Evolutionary conservation across 2,797 vertebrate species (phyloP).

Genomic region (Picus viridis): DNA sequence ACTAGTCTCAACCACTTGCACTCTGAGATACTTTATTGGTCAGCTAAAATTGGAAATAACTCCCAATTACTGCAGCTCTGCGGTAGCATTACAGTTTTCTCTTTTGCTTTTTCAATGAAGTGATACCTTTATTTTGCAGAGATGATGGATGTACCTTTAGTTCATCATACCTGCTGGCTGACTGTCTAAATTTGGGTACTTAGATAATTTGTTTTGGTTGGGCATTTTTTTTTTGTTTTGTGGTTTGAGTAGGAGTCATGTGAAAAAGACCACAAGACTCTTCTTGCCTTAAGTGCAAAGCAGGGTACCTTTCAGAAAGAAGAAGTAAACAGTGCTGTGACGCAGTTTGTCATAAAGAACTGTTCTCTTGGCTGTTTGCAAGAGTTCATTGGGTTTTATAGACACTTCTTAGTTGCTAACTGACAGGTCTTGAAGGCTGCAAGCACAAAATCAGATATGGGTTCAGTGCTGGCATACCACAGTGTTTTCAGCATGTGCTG

Average conservation of each 20-base stretch:
- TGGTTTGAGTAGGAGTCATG: slow-evolving; percentile 57
- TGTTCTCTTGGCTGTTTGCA: neutral
- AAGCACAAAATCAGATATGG: slow-evolving; percentile 42
- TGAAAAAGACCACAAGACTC: slow-evolving; percentile 55
- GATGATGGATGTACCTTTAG: neutral
- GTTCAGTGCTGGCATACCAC: neutral
- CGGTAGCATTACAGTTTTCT: neutral
- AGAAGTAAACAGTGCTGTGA: slow-evolving; percentile 67
- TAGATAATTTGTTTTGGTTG: slow-evolving; percentile 57
- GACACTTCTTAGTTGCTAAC: neutral
- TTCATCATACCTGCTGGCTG: neutral
- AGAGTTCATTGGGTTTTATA: neutral
- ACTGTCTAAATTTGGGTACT: slow-evolving; percentile 18
- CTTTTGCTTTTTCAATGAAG: neutral
- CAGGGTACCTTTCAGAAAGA: slow-evolving; percentile 41
- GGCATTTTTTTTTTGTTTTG: slow-evolving; percentile 58
- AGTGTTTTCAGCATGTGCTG: neutral
- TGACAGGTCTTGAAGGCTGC: neutral
- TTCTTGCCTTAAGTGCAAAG: slow-evolving; percentile 38
- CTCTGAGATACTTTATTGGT: neutral
- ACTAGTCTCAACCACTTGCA: neutral
- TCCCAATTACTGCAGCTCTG: neutral
- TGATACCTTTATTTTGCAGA: neutral
- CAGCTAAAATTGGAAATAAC: neutral
- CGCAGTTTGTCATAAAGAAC: slow-evolving; percentile 35